These are phyloP conservation scores for Pachyseris speciosa DNA, from an alignment of 64 coral and sea anemone species.

Conservation along the genomic window DNA sequence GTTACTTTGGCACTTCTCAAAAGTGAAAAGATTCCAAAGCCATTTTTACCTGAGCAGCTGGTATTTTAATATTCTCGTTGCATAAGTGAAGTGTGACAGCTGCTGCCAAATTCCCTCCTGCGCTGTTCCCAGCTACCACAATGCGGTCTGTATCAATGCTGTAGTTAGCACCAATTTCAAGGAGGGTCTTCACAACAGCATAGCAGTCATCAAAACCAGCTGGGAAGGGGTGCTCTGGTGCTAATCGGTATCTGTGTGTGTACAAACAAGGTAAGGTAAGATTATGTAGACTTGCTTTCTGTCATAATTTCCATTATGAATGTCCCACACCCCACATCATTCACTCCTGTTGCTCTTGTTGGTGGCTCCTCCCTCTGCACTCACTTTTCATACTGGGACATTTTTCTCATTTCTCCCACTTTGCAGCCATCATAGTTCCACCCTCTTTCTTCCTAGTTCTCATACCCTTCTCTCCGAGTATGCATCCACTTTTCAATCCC, in stretches of 20 bases:
- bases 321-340: no score
- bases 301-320: no score
- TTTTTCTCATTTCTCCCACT: no score
- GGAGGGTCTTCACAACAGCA: slow-evolving; percentile 59
- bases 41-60: not conserved
- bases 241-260: slow-evolving; percentile 59
- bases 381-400: no score
- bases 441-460: not conserved
- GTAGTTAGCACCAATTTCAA: slow-evolving; percentile 73
- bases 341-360: no score
- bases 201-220: slow-evolving; percentile 65
- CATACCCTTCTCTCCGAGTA: no score
- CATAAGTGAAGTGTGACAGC: slow-evolving; percentile 56
- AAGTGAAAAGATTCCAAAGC: not conserved
- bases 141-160: slow-evolving; percentile 66
- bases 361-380: no score
- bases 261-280: not conserved
- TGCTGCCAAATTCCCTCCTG: slow-evolving; percentile 81
- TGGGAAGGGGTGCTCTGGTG: slow-evolving; percentile 79
- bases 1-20: no score
- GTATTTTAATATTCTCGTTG: not conserved
- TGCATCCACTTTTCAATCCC: no score
- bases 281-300: no score
- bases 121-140: slow-evolving; percentile 69
- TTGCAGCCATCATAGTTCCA: no score